Conservation (phyloP, 2,888 invertebrate species). For the Idaea aversata region DNA sequence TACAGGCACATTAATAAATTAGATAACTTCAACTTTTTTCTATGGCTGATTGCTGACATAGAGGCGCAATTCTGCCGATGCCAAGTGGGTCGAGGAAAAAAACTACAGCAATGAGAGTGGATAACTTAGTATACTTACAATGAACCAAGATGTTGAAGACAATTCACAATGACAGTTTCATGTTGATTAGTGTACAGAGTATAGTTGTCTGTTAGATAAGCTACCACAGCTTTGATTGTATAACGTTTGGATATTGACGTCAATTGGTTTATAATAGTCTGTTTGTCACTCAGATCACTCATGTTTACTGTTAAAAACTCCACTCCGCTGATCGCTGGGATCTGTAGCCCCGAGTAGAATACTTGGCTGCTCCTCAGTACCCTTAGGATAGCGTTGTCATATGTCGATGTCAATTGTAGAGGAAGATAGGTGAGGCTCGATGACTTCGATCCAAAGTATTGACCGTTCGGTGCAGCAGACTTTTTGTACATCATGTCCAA, state of each 20-base stretch:
- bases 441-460: constrained; percentile 57
- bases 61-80: no score
- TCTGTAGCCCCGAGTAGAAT: constrained; percentile 60
- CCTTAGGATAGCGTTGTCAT: constrained; percentile 37
- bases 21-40: no score
- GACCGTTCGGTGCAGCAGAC: constrained; percentile 56
- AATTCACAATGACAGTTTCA: constrained; percentile 45
- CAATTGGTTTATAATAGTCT: constrained; percentile 47
- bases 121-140: constrained; percentile 54
- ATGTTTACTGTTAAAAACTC: constrained; percentile 59
- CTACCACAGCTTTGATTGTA: constrained; percentile 61
- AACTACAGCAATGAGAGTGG: constrained; percentile 5
- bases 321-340: constrained; percentile 66
- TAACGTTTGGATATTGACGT: constrained; percentile 46
- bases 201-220: constrained; percentile 69
- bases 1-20: no score
- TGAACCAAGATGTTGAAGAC: constrained; percentile 59
- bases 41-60: no score
- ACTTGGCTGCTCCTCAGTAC: constrained; percentile 33
- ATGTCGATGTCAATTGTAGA: constrained; percentile 48
- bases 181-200: constrained; percentile 54
- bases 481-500: constrained; percentile 57
- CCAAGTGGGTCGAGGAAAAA: no score
- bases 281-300: constrained; percentile 40
- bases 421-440: constrained; percentile 58